phyloP scores from a whole-genome alignment of 2,888 invertebrate genomes.

The Eupithecia insigniata region DNA sequence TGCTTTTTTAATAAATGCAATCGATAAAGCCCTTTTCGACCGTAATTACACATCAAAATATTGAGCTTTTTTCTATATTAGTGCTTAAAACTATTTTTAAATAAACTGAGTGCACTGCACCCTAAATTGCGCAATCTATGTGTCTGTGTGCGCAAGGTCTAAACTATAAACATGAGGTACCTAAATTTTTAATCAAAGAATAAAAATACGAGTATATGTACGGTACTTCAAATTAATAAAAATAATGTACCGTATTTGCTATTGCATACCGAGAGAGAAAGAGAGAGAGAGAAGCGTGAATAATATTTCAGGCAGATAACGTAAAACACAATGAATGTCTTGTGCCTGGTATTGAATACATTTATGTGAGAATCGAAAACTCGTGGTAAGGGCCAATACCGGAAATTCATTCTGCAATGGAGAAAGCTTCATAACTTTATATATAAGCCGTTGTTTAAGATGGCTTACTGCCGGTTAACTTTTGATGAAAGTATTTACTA shows the following conservation, averaged over 20 bases:
- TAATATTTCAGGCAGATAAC: not conserved
- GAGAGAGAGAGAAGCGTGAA: not conserved
- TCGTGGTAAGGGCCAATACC: not conserved
- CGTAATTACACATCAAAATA: no score
- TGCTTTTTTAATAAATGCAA: no score
- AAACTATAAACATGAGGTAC: not conserved
- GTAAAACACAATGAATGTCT: not conserved
- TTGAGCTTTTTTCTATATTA: no score
- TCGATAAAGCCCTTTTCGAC: no score
- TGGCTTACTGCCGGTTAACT: conserved; percentile 1
- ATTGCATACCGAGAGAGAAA: no score
- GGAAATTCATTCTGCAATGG: conserved; percentile 1
- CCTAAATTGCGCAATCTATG: no score
- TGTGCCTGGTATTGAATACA: not conserved
- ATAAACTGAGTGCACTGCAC: not conserved
- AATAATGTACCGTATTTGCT: no score
- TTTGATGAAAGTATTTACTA: not conserved
- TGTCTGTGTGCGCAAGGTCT: no score
- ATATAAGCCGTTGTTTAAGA: conserved; percentile 8
- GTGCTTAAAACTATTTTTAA: no score
- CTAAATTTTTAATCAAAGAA: not conserved
- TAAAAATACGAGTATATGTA: no score
- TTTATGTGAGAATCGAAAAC: not conserved
- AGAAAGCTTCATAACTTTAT: conserved; percentile 6
- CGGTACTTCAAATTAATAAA: no score